Conservation (phyloP, 2,113 vertebrate genomes). For the Fulmarus glacialis region DNA sequence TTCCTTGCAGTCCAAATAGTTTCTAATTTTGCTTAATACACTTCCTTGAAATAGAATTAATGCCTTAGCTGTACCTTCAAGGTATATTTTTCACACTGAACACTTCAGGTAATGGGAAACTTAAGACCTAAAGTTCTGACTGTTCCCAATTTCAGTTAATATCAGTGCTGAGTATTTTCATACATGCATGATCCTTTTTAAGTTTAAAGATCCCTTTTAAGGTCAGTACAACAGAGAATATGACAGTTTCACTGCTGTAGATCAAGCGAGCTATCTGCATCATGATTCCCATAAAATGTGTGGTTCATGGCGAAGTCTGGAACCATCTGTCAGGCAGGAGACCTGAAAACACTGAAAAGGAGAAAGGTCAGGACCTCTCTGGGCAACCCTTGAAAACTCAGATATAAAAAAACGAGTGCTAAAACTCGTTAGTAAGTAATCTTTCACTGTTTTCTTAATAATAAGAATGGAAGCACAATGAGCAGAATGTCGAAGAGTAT, state of each 20-base stretch:
- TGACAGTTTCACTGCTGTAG: neutral
- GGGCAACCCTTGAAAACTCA: neutral
- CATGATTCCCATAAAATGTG: neutral
- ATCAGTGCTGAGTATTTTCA: neutral
- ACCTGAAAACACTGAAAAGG: neutral
- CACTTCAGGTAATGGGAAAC: neutral
- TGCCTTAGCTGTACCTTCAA: neutral
- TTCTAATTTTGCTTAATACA: neutral
- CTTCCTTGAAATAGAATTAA: neutral
- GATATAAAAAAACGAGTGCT: neutral
- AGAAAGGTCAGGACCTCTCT: neutral
- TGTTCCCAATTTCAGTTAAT: neutral
- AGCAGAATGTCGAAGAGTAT: neutral
- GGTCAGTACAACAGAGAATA: neutral
- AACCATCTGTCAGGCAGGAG: neutral
- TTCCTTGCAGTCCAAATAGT: neutral
- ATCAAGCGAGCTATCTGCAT: neutral
- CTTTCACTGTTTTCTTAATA: neutral
- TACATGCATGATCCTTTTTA: neutral
- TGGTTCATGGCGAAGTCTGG: neutral
- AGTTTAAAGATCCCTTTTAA: neutral
- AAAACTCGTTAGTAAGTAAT: neutral
- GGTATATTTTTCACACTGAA: neutral
- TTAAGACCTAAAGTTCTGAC: neutral
- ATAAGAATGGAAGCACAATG: neutral